Conservation (phyloP, 2,113 vertebrate genomes). For the Choloepus hoffmanni region DNA sequence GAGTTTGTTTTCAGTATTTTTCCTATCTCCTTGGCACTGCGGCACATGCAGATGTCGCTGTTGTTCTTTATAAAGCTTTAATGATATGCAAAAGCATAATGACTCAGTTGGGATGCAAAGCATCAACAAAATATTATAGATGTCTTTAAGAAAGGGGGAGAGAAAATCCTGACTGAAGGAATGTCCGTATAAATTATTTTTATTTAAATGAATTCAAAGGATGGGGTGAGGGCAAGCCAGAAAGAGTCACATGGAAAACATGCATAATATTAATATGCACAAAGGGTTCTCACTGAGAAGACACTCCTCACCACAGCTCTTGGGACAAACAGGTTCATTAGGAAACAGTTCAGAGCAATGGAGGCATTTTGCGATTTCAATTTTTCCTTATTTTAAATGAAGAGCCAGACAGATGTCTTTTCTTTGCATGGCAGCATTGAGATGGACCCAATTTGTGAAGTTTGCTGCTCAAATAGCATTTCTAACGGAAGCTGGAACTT, state of each 20-base stretch:
- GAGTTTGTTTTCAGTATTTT: constrained; percentile 84
- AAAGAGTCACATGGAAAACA: constrained; percentile 90
- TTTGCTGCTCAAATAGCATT: constrained; percentile 75
- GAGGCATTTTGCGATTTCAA: constrained; percentile 77
- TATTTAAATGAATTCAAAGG: constrained; percentile 87
- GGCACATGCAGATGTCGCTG: constrained; percentile 99
- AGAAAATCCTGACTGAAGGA: constrained; percentile 88
- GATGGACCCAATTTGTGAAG: constrained; percentile 69
- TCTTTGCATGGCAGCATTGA: constrained; percentile 76
- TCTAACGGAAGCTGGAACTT: constrained; percentile 78
- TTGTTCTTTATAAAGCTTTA: constrained; percentile 97
- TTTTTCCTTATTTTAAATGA: constrained; percentile 75
- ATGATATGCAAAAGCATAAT: constrained; percentile 92
- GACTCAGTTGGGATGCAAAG: constrained; percentile 86
- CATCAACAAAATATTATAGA: constrained; percentile 85
- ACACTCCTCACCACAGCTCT: constrained; percentile 78
- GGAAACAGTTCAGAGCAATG: constrained; percentile 80
- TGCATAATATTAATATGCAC: constrained; percentile 94
- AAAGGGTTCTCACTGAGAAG: constrained; percentile 87
- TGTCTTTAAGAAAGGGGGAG: constrained; percentile 80
- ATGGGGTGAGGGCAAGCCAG: constrained; percentile 85
- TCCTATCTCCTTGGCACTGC: constrained; percentile 89
- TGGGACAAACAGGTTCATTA: constrained; percentile 86
- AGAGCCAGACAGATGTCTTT: constrained; percentile 71
- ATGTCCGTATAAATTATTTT: constrained; percentile 91